phyloP scores from a whole-genome alignment of 2,888 invertebrate species.

The Drosophila incognita region DNA sequence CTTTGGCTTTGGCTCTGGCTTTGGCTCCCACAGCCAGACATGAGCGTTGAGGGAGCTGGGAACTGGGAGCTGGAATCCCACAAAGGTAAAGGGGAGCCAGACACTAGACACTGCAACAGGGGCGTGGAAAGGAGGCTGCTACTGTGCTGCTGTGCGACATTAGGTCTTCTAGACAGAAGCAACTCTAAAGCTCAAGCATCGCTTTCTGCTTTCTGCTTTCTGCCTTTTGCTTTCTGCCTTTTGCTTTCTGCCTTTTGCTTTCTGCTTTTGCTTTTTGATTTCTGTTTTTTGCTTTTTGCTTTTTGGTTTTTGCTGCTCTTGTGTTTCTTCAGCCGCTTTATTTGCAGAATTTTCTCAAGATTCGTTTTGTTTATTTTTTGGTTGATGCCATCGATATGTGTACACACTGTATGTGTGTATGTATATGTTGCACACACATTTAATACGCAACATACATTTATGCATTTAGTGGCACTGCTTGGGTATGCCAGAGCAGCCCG shows the following conservation, averaged over 20 bases:
- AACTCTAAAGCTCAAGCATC: conserved; percentile 27
- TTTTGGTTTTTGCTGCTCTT: conserved; percentile 7
- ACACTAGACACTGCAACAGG: not conserved
- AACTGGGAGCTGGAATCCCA: not conserved
- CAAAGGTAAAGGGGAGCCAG: conserved; percentile 14
- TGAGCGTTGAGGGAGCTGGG: conserved; percentile 3
- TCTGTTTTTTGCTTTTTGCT: conserved; percentile 1
- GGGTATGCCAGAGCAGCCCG: not conserved
- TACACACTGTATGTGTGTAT: not conserved
- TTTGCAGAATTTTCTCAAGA: conserved; percentile 56
- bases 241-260: no score
- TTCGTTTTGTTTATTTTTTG: conserved; percentile 25
- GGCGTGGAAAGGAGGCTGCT: not conserved
- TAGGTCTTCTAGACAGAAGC: conserved; percentile 15
- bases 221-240: no score
- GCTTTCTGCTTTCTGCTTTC: not conserved
- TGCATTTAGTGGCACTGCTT: conserved; percentile 23
- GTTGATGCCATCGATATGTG: conserved; percentile 25
- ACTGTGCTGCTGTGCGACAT: not conserved
- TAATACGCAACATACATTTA: conserved; percentile 19
- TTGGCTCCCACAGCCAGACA: conserved; percentile 19
- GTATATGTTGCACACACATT: not conserved
- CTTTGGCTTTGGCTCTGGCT: conserved; percentile 55
- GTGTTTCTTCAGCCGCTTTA: conserved; percentile 47
- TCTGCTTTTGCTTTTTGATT: not conserved